These are phyloP conservation scores for Diarsia mendica DNA, from an alignment of 2,888 invertebrate species.

Conservation along the genomic window DNA sequence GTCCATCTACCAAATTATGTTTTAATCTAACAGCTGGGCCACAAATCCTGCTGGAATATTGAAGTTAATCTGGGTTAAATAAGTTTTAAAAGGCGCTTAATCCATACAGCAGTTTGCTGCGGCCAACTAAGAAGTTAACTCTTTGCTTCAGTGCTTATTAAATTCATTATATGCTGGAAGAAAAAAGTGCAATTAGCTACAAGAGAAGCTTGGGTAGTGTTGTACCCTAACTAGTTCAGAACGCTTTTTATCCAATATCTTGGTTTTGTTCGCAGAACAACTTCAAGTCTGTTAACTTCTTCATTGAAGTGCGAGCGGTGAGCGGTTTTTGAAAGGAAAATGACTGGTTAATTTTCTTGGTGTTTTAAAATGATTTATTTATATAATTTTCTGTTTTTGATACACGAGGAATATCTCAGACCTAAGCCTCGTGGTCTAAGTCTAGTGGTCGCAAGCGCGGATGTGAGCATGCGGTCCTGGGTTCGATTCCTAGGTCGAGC, in stretches of 20 bases:
- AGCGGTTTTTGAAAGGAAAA: slow-evolving; percentile 14
- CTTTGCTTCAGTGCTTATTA: slow-evolving; percentile 71
- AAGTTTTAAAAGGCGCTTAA: slow-evolving; percentile 72
- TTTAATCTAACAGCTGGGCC: slow-evolving; percentile 45
- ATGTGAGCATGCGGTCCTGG: too few species aligned
- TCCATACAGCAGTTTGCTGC: slow-evolving; percentile 68
- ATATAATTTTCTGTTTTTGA: background rate
- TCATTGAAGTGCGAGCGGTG: slow-evolving; percentile 29
- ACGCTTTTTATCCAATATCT: slow-evolving; percentile 57
- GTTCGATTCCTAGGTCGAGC: too few species aligned
- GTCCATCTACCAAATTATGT: slow-evolving; percentile 47
- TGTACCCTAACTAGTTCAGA: slow-evolving; percentile 65
- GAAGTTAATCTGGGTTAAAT: slow-evolving; percentile 69
- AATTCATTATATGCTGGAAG: slow-evolving; percentile 71
- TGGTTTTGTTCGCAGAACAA: slow-evolving; percentile 48
- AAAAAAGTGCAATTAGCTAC: slow-evolving; percentile 75
- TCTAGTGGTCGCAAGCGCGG: too few species aligned
- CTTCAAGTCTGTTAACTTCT: slow-evolving; percentile 53
- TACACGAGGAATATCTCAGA: background rate
- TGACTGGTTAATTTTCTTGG: background rate
- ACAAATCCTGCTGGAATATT: slow-evolving; percentile 61
- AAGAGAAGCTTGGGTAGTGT: slow-evolving; percentile 67
- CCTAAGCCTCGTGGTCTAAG: too few species aligned
- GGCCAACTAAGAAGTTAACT: slow-evolving; percentile 69
- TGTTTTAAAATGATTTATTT: background rate